Conservation (phyloP, 2,888 invertebrate genomes). For the Gymnosoma rotundatum region DNA sequence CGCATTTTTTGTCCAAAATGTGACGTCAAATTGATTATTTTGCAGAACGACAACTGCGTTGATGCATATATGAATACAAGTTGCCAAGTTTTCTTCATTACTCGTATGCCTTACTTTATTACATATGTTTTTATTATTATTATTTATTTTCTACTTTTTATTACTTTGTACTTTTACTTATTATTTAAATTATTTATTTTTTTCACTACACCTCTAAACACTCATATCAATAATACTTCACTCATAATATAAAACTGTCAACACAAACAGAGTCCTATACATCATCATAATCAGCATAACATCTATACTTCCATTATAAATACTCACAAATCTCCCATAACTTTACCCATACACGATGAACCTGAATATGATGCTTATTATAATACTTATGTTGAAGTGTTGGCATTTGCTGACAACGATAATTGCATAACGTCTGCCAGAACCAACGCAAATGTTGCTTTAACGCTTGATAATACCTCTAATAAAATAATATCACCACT, state of each 20-base stretch:
- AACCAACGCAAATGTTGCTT: conserved; percentile 73
- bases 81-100: no score
- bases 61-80: no score
- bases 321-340: conserved; percentile 72
- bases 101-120: neutral
- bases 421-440: conserved; percentile 78
- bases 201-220: conserved; percentile 38
- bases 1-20: no score
- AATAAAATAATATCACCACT: conserved; percentile 63
- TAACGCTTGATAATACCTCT: conserved; percentile 68
- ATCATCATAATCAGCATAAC: conserved; percentile 69
- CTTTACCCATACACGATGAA: conserved; percentile 73
- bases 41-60: no score
- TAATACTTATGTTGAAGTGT: conserved; percentile 77
- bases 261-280: conserved; percentile 62
- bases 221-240: conserved; percentile 21
- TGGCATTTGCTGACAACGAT: conserved; percentile 68
- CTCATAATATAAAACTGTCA: neutral
- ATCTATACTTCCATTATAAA: conserved; percentile 58
- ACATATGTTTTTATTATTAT: neutral
- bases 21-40: no score
- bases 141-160: conserved; percentile 22
- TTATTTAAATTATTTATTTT: conserved; percentile 40
- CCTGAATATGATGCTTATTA: conserved; percentile 75
- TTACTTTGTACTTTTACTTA: conserved; percentile 58